Evolutionary conservation across 2,113 vertebrate genomes (phyloP).

Genomic region (Myrmecophaga tridactyla): DNA sequence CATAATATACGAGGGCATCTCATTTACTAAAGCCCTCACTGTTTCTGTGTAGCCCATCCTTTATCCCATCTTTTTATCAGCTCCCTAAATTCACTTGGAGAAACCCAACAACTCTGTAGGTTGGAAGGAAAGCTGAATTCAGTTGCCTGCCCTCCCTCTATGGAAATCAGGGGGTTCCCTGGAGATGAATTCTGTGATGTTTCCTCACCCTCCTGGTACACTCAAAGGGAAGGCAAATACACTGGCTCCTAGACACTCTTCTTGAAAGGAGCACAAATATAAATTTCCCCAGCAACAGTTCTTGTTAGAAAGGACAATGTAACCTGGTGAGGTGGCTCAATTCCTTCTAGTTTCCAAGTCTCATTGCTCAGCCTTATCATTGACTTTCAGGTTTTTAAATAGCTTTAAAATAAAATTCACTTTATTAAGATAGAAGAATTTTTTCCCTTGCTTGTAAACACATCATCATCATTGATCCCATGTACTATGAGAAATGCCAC

Average conservation of each 20-base stretch:
- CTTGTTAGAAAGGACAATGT: too few relatives aligned
- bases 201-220: background rate
- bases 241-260: accelerated
- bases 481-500: accelerated
- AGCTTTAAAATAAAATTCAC: background rate
- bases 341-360: background rate
- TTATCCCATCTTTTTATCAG: background rate
- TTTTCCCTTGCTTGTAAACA: background rate
- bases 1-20: background rate
- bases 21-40: background rate
- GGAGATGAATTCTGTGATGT: accelerated
- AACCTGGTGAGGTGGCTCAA: background rate
- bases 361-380: background rate
- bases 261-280: background rate
- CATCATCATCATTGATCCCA: background rate
- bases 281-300: background rate
- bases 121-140: background rate
- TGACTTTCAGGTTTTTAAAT: background rate
- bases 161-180: background rate
- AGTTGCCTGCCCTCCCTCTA: too few relatives aligned
- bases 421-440: background rate
- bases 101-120: background rate
- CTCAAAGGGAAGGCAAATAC: background rate
- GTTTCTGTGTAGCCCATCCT: background rate
- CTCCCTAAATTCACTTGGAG: background rate